Base-by-base conservation (phyloP, 2,113 vertebrate species). In the Sphyrna mokarran region DNA sequence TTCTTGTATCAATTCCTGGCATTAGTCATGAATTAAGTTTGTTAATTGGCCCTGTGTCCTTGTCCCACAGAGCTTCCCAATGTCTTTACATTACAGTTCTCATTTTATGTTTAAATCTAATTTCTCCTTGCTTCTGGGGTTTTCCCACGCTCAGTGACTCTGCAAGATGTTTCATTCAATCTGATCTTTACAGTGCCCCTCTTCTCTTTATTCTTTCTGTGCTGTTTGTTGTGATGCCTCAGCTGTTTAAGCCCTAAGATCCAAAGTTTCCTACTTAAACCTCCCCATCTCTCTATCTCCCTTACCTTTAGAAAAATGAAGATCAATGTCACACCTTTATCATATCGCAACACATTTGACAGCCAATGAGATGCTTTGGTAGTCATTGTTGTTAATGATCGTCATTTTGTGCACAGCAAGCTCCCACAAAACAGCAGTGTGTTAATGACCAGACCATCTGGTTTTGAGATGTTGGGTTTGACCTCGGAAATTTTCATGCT, bases 151-250 rank as follows among this genome's bases (percentile, higher is more conserved):
- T 78, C 72, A 0, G n/a, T 37, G 13, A 37, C 33, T 26, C 76
- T 80, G n/a, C 14, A 29, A 83, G 16, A n/a, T 40, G 37, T 76
- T 33, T 76, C 26, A 33, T 72, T 26, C 7, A 72, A 37, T 0
- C n/a, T 40, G n/a, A 16, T 33, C n/a, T 37, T 40, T 37, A 54
- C 48, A 5, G 48, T 22, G 5, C 69, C 20, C 69, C 0, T 14
- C 3, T 10, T 13, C 1, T 33, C 29, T 2, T 2, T 2, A n/a
- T n/a, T n/a, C 2, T 14, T 0, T 20, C 16, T 16, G 5, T 37
- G 16, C 16, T 16, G 43, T 40, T 40, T 37, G 37, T 40, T 7
- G 1, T 29, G 6, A 0, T 43, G 80, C 37, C 16, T 20, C 80
- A 83, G 80, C 80, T 83, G 16, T 37, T n/a, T 18, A 40, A 14